Evolutionary conservation across 1,140 invertebrate species (phyloP).

Genomic region (Eulimnadia texana): DNA sequence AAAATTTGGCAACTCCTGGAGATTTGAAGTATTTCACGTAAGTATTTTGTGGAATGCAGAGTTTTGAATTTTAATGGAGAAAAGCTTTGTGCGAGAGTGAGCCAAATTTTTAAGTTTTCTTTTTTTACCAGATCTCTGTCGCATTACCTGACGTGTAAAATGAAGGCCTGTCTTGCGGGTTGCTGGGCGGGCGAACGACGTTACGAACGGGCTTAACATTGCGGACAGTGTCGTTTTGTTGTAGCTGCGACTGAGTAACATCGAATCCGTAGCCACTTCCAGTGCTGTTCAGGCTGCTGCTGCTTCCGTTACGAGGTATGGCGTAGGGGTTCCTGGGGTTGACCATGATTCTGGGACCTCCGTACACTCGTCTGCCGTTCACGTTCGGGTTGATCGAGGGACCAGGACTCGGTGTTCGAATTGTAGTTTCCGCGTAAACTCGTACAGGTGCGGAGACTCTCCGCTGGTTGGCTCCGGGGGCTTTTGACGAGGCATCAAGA

Average conservation of each 20-base stretch:
- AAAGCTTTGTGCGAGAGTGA: too few species aligned
- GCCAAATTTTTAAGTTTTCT: too few species aligned
- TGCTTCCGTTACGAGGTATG: not conserved
- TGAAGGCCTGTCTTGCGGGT: slow-evolving; percentile 2
- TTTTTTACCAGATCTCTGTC: slow-evolving; percentile 59
- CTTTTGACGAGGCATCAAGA: not conserved
- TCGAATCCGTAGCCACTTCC: not conserved
- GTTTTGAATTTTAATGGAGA: too few species aligned
- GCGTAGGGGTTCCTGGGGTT: not conserved
- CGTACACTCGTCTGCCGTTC: slow-evolving; percentile 21
- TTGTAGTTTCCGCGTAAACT: too few species aligned
- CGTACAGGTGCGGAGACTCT: not conserved
- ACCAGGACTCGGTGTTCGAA: not conserved
- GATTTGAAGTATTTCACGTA: too few species aligned
- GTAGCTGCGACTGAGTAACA: too few species aligned
- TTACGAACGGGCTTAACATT: not conserved
- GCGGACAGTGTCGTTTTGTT: not conserved
- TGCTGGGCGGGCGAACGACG: not conserved
- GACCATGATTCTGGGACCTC: slow-evolving; percentile 11
- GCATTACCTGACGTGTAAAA: slow-evolving; percentile 28
- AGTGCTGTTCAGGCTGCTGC: slow-evolving; percentile 5
- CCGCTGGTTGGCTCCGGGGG: not conserved
- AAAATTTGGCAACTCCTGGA: slow-evolving; percentile 2
- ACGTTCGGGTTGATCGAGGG: slow-evolving; percentile 17
- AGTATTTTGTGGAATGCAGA: too few species aligned